Evolutionary conservation across 2,888 invertebrate species (phyloP).

Genomic region (Erpobdella octoculata): DNA sequence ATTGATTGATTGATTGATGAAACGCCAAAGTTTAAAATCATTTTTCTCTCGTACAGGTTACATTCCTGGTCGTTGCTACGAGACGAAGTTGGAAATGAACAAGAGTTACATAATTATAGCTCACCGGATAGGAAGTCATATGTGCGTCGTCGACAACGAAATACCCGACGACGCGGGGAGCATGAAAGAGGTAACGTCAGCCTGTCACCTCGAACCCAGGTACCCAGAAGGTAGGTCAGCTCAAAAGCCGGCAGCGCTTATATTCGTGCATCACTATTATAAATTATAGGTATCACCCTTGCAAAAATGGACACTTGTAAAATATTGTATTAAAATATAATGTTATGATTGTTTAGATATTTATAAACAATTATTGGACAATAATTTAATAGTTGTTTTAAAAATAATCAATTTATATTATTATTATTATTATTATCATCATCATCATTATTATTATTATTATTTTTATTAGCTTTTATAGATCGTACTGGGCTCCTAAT

Average conservation of each 20-base stretch:
- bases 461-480: background rate
- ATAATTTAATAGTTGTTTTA: background rate
- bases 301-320: no score
- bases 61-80: background rate
- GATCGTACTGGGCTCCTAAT: no score
- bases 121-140: background rate
- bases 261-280: no score
- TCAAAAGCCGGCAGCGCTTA: no score
- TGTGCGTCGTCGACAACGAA: background rate
- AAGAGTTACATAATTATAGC: background rate
- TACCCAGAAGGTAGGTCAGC: background rate
- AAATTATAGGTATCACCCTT: no score
- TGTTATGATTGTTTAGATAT: no score
- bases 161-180: background rate
- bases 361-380: no score
- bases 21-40: no score
- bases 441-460: background rate
- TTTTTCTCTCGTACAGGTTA: no score
- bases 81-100: background rate
- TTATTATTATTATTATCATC: background rate
- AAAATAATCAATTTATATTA: background rate
- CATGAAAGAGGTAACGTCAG: background rate
- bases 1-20: no score
- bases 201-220: background rate
- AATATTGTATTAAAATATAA: no score